Evolutionary conservation across 2,888 invertebrate genomes (phyloP).

Genomic region (Drosophila anomelani): DNA sequence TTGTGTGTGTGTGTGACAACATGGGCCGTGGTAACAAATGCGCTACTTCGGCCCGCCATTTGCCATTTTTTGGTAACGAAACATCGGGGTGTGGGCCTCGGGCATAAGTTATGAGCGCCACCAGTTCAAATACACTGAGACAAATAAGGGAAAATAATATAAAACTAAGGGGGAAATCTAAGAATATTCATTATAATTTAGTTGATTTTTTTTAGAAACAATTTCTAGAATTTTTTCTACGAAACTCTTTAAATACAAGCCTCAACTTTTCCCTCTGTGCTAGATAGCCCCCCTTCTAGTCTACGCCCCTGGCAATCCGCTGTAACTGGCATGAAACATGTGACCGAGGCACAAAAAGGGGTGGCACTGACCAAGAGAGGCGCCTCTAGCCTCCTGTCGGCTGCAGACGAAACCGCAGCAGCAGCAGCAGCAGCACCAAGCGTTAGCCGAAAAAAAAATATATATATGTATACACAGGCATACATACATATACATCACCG

Average conservation of each 20-base stretch:
- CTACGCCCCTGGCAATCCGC: slow-evolving; percentile 33
- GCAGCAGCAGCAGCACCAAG: slow-evolving; percentile 26
- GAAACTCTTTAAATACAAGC: background rate
- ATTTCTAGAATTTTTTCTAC: background rate
- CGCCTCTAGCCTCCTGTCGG: slow-evolving; percentile 62
- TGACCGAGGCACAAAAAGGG: slow-evolving; percentile 58
- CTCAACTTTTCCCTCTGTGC: background rate
- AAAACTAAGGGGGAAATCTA: background rate
- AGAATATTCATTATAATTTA: too few species aligned
- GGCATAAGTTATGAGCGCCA: slow-evolving; percentile 72
- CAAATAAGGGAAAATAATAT: background rate
- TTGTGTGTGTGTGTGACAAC: slow-evolving; percentile 61
- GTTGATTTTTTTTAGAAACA: accelerated
- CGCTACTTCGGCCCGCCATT: slow-evolving; percentile 68
- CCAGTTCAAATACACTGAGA: background rate
- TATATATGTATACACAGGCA: background rate
- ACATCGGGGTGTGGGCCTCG: slow-evolving; percentile 42
- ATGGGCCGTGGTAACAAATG: slow-evolving; percentile 70
- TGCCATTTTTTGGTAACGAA: slow-evolving; percentile 64
- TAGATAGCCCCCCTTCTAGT: slow-evolving; percentile 7
- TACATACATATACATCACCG: background rate
- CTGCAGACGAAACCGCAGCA: slow-evolving; percentile 75
- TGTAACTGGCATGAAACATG: slow-evolving; percentile 76
- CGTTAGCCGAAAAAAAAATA: slow-evolving; percentile 21
- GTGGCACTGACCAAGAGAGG: slow-evolving; percentile 43